Base-by-base conservation (phyloP, 2,888 invertebrate genomes). In the Galerucella nymphaeae region DNA sequence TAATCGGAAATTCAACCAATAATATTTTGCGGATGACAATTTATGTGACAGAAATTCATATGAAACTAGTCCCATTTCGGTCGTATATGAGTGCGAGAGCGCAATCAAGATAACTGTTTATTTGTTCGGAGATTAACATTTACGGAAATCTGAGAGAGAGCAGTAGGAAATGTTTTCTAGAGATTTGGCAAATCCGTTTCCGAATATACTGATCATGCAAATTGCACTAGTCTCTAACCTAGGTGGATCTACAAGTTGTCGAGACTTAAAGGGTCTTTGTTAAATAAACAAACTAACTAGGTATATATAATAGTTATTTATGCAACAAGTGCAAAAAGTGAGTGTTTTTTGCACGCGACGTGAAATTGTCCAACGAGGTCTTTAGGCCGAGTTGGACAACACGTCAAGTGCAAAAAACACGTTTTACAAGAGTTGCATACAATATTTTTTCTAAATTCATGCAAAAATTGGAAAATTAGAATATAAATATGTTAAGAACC, bases 1-100 rank as follows among this genome's bases (percentile, higher is more conserved):
- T 70, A 65, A 50, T 72, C 70, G 67, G 71, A 23, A 74, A 71
- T 71, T 61, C 41, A 61, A 38, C 50, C 68, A 53, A 65, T 66
- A 71, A 72, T 70, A 70, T 70, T 71, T 75, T 75, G 72, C 58
- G 70, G 70, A 75, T 70, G 64, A 64, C 70, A 70, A 72, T 75
- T 74, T 70, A 75, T 75, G 71, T 53, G 67, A 61, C 70, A 65
- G 63, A 64, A 75, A 67, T 55, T 72, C 70, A 70, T 66, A 72
- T 59, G 38, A 63, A 70, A 72, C 70, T 61, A 67, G 63, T 55
- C 72, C 75, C 72, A 64, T 64, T 75, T 45, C 57, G 62, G 65
- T 57, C 58, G 65, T 75, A 75, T 73, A 70, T 73, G 42, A 42
- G 67, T 58, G 59, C 41, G 67, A 58, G 70, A 58, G 38, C 65